Conservation (phyloP, 2,797 vertebrate species). For the Chiroxiphia lanceolata region DNA sequence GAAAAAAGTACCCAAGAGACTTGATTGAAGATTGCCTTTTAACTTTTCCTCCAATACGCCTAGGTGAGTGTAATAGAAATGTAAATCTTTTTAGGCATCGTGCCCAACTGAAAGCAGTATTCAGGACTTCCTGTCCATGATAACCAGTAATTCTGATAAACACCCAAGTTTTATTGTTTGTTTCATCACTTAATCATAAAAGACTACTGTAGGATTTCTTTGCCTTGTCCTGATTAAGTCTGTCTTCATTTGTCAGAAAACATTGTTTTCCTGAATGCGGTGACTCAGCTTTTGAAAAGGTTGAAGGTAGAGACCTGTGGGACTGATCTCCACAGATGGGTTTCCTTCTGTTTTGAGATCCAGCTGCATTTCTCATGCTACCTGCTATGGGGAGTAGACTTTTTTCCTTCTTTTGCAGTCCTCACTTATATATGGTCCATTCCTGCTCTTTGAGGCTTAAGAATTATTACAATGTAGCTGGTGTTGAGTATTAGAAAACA, state of each 20-base stretch:
- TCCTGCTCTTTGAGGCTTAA: not conserved
- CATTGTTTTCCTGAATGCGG: not conserved
- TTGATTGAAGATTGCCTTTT: not conserved
- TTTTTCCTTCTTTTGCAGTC: not conserved
- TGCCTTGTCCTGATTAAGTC: not conserved
- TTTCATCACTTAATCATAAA: not conserved
- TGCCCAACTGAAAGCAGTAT: not conserved
- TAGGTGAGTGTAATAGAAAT: not conserved
- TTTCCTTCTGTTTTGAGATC: not conserved
- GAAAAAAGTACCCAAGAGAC: not conserved
- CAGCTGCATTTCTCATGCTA: not conserved
- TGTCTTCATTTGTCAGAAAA: constrained; percentile 21
- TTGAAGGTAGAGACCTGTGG: not conserved
- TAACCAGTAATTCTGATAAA: not conserved
- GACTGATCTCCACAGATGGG: not conserved
- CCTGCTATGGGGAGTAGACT: not conserved
- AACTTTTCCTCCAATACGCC: not conserved
- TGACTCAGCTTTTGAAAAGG: constrained; percentile 26
- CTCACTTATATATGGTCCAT: not conserved
- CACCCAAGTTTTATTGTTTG: not conserved
- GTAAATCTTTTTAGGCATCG: not conserved
- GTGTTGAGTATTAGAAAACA: not conserved
- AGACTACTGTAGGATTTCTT: not conserved
- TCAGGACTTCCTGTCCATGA: not conserved
- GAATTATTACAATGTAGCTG: not conserved